phyloP scores from a whole-genome alignment of 1,140 invertebrate species.

The Euglossa dilemma region DNA sequence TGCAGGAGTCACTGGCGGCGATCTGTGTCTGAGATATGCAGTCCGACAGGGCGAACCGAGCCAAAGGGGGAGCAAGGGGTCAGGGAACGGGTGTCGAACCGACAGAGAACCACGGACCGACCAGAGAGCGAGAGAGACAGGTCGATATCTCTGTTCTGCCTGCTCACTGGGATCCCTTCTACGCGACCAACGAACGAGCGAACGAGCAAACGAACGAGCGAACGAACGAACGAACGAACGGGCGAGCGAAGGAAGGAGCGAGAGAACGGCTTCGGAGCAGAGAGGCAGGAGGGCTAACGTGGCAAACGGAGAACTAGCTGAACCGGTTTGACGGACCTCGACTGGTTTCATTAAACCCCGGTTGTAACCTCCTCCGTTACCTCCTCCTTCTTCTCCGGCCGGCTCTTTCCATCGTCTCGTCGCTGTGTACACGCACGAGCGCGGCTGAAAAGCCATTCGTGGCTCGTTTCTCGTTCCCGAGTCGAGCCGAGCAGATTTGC shows the following conservation, averaged over 20 bases:
- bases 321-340: conserved; percentile 76
- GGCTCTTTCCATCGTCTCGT: conserved; percentile 50
- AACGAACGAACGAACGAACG: conserved; percentile 6
- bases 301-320: conserved; percentile 71
- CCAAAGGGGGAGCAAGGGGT: conserved; percentile 34
- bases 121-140: conserved; percentile 20
- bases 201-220: background rate
- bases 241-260: background rate
- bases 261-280: background rate
- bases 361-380: conserved; percentile 70
- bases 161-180: conserved; percentile 32
- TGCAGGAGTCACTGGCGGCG: conserved; percentile 65
- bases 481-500: conserved; percentile 25
- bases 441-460: conserved; percentile 51
- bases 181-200: conserved; percentile 7
- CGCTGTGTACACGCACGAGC: conserved; percentile 58
- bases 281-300: conserved; percentile 44
- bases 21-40: conserved; percentile 69
- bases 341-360: conserved; percentile 80
- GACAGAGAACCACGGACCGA: conserved; percentile 12
- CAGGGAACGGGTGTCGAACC: background rate
- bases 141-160: conserved; percentile 56
- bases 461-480: conserved; percentile 56
- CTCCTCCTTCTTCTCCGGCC: conserved; percentile 29
- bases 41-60: conserved; percentile 26